phyloP scores from a whole-genome alignment of 2,888 invertebrate species.

The Baccha elongata region DNA sequence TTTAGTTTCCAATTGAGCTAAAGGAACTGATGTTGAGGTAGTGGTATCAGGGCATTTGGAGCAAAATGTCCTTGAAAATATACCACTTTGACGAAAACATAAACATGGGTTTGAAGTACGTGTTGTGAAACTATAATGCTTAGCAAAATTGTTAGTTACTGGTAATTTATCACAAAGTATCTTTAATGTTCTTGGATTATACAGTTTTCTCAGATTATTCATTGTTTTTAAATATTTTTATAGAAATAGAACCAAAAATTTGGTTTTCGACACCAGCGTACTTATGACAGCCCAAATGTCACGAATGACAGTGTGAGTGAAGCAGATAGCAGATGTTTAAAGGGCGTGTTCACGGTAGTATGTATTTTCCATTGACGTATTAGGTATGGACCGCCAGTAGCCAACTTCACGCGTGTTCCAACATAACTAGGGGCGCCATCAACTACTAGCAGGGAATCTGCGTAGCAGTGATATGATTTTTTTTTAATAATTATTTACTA shows the following conservation, averaged over 20 bases:
- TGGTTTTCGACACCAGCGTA: background rate
- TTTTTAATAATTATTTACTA: too few species aligned
- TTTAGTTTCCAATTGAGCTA: slow-evolving; percentile 83
- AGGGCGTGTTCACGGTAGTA: too few species aligned
- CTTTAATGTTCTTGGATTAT: background rate
- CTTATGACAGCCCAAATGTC: background rate
- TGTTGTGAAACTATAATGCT: background rate
- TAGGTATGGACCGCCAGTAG: too few species aligned
- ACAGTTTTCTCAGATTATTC: slow-evolving; percentile 33
- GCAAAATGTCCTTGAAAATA: slow-evolving; percentile 5
- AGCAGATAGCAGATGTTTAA: background rate
- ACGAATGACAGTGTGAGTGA: background rate
- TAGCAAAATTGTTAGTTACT: background rate
- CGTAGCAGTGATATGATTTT: too few species aligned
- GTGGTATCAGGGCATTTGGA: background rate
- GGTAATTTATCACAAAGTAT: background rate
- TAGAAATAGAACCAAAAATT: slow-evolving; percentile 1
- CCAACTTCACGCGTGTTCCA: too few species aligned
- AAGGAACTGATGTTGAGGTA: slow-evolving; percentile 65
- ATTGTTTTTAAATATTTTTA: slow-evolving; percentile 10
- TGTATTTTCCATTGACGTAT: too few species aligned
- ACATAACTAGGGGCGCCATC: too few species aligned
- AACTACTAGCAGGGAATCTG: too few species aligned
- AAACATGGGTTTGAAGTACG: background rate
- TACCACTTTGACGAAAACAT: too few species aligned